Evolutionary conservation across 1,140 invertebrate genomes (phyloP).

Genomic region (Planococcus citri): DNA sequence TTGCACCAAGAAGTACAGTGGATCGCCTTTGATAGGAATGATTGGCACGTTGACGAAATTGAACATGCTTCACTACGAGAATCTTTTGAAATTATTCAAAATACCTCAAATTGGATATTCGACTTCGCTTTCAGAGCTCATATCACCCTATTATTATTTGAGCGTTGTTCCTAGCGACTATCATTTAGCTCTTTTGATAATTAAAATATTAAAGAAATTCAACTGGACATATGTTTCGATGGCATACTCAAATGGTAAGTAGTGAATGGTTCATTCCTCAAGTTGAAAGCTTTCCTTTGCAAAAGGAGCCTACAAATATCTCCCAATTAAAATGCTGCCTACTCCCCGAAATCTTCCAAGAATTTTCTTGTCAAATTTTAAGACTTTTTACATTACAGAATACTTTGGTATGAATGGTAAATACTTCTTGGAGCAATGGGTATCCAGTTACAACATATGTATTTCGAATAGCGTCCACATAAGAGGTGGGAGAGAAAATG

Average conservation of each 20-base stretch:
- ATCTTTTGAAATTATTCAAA: not conserved
- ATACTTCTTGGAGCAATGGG: not conserved
- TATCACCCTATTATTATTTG: not conserved
- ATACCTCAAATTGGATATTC: not conserved
- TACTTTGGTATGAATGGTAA: not conserved
- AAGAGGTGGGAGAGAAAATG: not conserved
- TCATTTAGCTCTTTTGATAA: not conserved
- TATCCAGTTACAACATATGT: not conserved
- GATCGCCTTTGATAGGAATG: not conserved
- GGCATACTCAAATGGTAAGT: not conserved
- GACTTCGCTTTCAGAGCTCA: not conserved
- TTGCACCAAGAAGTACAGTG: not conserved
- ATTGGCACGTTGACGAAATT: not conserved
- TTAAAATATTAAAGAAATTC: not conserved
- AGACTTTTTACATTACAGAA: not conserved
- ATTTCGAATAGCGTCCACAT: not conserved
- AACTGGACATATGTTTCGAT: not conserved
- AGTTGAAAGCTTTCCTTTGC: too few species aligned
- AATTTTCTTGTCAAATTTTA: too few species aligned
- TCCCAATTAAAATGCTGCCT: too few species aligned
- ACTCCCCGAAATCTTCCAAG: too few species aligned
- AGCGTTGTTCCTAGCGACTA: not conserved
- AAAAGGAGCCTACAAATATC: too few species aligned
- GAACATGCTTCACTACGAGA: not conserved
- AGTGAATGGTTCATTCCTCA: too few species aligned